Evolutionary conservation across 2,888 invertebrate genomes (phyloP), one percentile per base, ranked within the genome.

Genomic region (Anoncus sp.): DNA sequence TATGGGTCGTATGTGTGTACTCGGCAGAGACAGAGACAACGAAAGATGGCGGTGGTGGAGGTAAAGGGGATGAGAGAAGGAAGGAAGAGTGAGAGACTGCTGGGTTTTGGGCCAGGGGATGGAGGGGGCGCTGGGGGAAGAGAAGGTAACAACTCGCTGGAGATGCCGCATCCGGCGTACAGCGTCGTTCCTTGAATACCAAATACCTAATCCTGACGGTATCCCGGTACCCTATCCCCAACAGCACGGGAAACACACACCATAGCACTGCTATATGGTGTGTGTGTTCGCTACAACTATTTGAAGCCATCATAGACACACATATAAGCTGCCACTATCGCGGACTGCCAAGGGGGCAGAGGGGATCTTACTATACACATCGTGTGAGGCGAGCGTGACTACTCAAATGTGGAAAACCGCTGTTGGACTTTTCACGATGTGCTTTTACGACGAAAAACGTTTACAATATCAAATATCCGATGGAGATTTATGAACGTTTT

Each of bases 81-180:
- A 51, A 18, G 45, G 75, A 27, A 77, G 74, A 63, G 75, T 40
- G 35, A 59, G 63, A 35, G 74, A 70, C 60, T 74, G 55, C 49
- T 63, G 71, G 75, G 71, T 75, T n/a, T n/a, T 57, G 72, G 75
- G 75, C 65, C 65, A 47, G 65, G 82, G 76, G 78, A 59, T 66
- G 38, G 38, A 31, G 31, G 31, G 7, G 31, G 31, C 3, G 47
- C 6, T 16, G n/a, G 47, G 51, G 75, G 79, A 75, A 77, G 83
- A 78, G 83, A 81, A 84, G 86, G 84, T 86, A 88, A 87, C 87
- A 88, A 88, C 86, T 87, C 85, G 87, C 86, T 86, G 86, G 87
- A 88, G 88, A 88, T 87, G 88, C 87, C 88, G 88, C 88, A 88
- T 89, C 90, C 89, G 88, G 88, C 86, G 87, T 85, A 82, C 81